phyloP scores from a whole-genome alignment of 1,140 invertebrate species.

The Zaprionus inermis region DNA sequence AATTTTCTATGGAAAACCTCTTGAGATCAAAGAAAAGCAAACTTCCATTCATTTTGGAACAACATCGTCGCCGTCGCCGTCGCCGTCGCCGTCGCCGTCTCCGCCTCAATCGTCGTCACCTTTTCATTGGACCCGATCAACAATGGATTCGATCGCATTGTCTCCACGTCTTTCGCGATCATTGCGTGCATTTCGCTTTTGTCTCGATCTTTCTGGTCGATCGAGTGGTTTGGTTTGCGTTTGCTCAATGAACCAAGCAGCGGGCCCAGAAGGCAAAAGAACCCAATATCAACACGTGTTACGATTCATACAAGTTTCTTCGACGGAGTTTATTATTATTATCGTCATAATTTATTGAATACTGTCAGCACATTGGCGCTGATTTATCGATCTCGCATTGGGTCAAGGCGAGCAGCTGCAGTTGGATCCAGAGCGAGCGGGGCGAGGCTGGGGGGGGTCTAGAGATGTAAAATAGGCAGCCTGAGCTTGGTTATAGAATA shows the following conservation, averaged over 20 bases:
- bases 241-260: slow-evolving; percentile 59
- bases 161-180: slow-evolving; percentile 71
- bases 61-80: slow-evolving; percentile 28
- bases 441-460: too few relatives aligned
- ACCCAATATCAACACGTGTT: slow-evolving; percentile 75
- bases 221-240: slow-evolving; percentile 48
- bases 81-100: slow-evolving; percentile 19
- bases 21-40: slow-evolving; percentile 57
- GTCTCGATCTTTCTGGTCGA: slow-evolving; percentile 18
- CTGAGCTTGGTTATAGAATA: background rate
- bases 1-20: slow-evolving; percentile 73
- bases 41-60: slow-evolving; percentile 61
- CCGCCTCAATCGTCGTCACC: slow-evolving; percentile 38
- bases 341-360: slow-evolving; percentile 64
- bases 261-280: slow-evolving; percentile 31
- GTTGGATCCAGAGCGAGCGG: background rate
- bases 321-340: slow-evolving; percentile 47
- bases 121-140: slow-evolving; percentile 46
- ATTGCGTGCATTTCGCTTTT: slow-evolving; percentile 38
- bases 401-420: slow-evolving; percentile 65
- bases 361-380: slow-evolving; percentile 60
- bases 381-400: slow-evolving; percentile 69
- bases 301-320: slow-evolving; percentile 73
- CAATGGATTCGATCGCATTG: slow-evolving; percentile 66
- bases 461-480: background rate